Conservation (phyloP, 2,113 vertebrate species). For the Neogale vison region DNA sequence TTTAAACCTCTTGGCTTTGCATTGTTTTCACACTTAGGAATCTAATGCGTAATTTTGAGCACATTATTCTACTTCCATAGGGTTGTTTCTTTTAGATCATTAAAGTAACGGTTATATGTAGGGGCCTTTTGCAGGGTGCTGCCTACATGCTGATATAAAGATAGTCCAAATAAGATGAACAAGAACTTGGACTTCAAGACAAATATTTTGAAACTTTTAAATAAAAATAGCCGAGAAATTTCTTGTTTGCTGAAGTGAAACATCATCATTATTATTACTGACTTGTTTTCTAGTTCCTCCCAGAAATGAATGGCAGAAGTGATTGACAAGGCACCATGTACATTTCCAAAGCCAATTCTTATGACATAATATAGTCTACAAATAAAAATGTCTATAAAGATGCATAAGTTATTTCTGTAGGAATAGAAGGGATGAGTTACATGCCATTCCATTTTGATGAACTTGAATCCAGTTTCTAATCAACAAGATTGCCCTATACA, state of each 20-base stretch:
- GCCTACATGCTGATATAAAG: background rate
- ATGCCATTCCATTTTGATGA: conserved; percentile 87
- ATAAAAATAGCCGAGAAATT: background rate
- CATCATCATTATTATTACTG: background rate
- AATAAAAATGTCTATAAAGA: conserved; percentile 78
- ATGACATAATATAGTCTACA: conserved; percentile 74
- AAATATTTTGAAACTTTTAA: conserved; percentile 23
- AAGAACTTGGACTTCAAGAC: background rate
- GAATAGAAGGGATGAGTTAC: conserved; percentile 81
- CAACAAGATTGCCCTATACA: conserved; percentile 90
- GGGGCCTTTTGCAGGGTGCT: background rate
- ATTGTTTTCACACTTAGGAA: conserved; percentile 37
- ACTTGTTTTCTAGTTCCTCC: conserved; percentile 51
- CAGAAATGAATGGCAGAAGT: conserved; percentile 65
- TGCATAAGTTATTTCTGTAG: conserved; percentile 83
- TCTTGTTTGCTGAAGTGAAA: background rate
- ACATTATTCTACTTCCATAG: background rate
- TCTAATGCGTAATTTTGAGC: conserved; percentile 24
- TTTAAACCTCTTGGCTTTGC: conserved; percentile 53
- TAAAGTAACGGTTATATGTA: conserved; percentile 46
- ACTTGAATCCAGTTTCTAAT: conserved; percentile 89
- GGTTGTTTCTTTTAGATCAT: conserved; percentile 36
- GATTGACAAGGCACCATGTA: conserved; percentile 51
- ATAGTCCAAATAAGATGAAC: conserved; percentile 6
- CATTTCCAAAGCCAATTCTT: conserved; percentile 68